These are phyloP conservation scores for Todus mexicanus DNA, from an alignment of 2,797 vertebrate species.

Conservation along the genomic window DNA sequence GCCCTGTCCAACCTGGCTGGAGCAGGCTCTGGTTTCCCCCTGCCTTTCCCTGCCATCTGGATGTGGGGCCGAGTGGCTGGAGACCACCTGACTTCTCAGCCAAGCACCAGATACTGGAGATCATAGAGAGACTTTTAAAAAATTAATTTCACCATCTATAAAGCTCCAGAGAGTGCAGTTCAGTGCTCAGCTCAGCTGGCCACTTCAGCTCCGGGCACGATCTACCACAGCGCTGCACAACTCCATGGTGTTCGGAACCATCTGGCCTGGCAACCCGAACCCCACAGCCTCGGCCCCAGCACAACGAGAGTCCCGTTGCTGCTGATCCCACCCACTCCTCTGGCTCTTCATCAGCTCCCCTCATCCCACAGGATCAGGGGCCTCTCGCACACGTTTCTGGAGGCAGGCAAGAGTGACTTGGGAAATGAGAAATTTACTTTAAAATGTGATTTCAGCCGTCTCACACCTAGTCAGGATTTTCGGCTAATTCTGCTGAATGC, in stretches of 20 bases:
- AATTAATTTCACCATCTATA: not conserved
- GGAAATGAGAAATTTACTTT: conserved; percentile 39
- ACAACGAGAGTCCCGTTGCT: not conserved
- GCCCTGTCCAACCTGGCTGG: not conserved
- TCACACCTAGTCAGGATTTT: conserved; percentile 36
- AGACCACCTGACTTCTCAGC: conserved; percentile 11
- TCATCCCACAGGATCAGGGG: not conserved
- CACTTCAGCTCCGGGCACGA: rapidly evolving
- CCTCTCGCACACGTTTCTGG: not conserved
- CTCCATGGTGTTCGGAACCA: rapidly evolving
- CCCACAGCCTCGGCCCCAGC: not conserved
- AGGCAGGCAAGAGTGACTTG: not conserved
- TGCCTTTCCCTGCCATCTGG: conserved; percentile 8
- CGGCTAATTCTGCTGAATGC: not conserved
- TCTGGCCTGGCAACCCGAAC: not conserved
- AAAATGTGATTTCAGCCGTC: conserved; percentile 10
- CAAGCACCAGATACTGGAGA: not conserved
- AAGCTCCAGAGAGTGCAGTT: not conserved
- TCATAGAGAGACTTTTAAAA: conserved; percentile 10
- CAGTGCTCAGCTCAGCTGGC: not conserved
- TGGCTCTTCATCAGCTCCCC: not conserved
- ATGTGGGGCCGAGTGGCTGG: not conserved
- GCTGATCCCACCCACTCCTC: not conserved
- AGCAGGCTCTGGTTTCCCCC: not conserved
- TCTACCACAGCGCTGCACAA: not conserved